These are phyloP conservation scores for Pristionchus exspectatus DNA, from an alignment of 2,888 invertebrate genomes.

Conservation along the genomic window DNA sequence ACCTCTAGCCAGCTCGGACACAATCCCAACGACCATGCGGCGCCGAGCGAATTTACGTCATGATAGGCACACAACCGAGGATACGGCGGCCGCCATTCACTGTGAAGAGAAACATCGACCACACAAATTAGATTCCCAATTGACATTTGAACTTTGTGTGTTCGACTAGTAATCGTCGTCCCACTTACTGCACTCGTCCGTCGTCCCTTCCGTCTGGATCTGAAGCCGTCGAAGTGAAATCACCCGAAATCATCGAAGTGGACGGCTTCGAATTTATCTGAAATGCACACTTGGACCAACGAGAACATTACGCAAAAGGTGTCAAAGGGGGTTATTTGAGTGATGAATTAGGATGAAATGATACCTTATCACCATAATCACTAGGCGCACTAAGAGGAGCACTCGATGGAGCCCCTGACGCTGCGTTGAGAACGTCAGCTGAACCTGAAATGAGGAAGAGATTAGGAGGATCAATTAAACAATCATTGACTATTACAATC, in stretches of 20 bases:
- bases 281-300: neutral
- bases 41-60: conserved; percentile 75
- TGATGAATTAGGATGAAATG: too few relatives aligned
- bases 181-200: conserved; percentile 40
- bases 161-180: neutral
- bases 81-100: conserved; percentile 77
- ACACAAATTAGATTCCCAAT: neutral
- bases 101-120: conserved; percentile 48
- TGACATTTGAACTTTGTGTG: neutral
- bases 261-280: conserved; percentile 55
- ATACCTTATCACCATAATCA: conserved; percentile 46
- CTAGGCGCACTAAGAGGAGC: conserved; percentile 8
- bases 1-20: conserved; percentile 59
- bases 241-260: conserved; percentile 59
- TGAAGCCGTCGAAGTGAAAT: conserved; percentile 66
- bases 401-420: conserved; percentile 1
- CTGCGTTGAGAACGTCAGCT: conserved; percentile 46
- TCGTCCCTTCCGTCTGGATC: conserved; percentile 61
- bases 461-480: neutral
- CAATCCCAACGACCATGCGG: conserved; percentile 75
- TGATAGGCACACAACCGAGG: conserved; percentile 76
- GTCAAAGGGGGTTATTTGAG: neutral
- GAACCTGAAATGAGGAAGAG: neutral
- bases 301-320: neutral
- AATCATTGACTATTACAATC: neutral